Conservation (phyloP, 2,888 invertebrate species). For the Amaurobius ferox region DNA sequence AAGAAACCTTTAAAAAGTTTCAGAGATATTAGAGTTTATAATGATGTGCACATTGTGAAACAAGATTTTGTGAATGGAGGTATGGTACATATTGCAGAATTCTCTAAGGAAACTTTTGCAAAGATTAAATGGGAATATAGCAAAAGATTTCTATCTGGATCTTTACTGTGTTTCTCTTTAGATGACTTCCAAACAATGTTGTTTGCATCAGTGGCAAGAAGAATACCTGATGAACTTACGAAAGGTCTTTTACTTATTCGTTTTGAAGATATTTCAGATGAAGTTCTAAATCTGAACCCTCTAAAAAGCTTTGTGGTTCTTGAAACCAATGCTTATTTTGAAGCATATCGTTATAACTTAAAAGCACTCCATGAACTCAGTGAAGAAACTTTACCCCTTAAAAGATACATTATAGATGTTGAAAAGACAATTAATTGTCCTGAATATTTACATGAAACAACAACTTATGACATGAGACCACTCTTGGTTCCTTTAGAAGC, state of each 20-base stretch:
- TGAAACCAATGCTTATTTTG: slow-evolving; percentile 88
- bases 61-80: slow-evolving; percentile 74
- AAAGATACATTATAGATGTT: slow-evolving; percentile 83
- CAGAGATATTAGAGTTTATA: slow-evolving; percentile 75
- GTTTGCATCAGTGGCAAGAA: slow-evolving; percentile 84
- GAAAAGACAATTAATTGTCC: slow-evolving; percentile 77
- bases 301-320: slow-evolving; percentile 81
- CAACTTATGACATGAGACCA: slow-evolving; percentile 48
- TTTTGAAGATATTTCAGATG: slow-evolving; percentile 45
- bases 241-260: slow-evolving; percentile 80
- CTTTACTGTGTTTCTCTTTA: slow-evolving; percentile 85
- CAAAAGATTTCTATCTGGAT: slow-evolving; percentile 84
- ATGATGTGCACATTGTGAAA: slow-evolving; percentile 75
- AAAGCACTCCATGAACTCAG: slow-evolving; percentile 83
- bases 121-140: slow-evolving; percentile 78
- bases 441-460: slow-evolving; percentile 76
- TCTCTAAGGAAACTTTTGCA: slow-evolving; percentile 45
- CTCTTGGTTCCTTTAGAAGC: slow-evolving; percentile 26
- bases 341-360: slow-evolving; percentile 87
- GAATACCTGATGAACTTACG: slow-evolving; percentile 80
- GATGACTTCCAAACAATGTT: slow-evolving; percentile 84
- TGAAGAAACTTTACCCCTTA: slow-evolving; percentile 83
- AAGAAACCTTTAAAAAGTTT: slow-evolving; percentile 72
- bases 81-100: slow-evolving; percentile 72
- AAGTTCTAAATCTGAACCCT: slow-evolving; percentile 20